Evolutionary conservation across 2,113 vertebrate genomes (phyloP).

Genomic region (Halichoeres trimaculatus): DNA sequence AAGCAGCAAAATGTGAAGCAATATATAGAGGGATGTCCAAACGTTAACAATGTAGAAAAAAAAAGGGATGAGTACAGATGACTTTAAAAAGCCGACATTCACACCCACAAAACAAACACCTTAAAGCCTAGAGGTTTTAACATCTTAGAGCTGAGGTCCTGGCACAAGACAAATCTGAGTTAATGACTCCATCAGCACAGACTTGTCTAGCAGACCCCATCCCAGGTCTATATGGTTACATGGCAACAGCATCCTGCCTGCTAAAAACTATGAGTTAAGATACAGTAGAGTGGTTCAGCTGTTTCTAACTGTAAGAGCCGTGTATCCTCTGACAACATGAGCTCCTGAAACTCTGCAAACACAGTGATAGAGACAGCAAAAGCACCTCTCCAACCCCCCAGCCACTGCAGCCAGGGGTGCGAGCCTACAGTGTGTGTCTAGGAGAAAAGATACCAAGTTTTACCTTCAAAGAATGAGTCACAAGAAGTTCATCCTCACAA

Average conservation of each 20-base stretch:
- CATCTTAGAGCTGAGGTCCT: constrained; percentile 14
- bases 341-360: constrained; percentile 39
- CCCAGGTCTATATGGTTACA: constrained; percentile 39
- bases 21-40: not conserved
- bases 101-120: constrained; percentile 5
- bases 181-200: not conserved
- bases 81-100: constrained; percentile 5
- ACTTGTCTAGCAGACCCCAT: not conserved
- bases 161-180: not conserved
- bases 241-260: not conserved
- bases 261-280: constrained; percentile 4
- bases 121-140: not conserved
- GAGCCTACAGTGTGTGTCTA: constrained; percentile 63
- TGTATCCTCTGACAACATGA: constrained; percentile 15
- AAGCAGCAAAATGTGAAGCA: not conserved
- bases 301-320: not conserved
- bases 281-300: constrained; percentile 29
- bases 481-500: not conserved
- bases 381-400: constrained; percentile 34
- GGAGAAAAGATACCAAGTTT: constrained; percentile 17
- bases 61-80: not conserved
- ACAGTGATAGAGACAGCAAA: constrained; percentile 48
- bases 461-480: not conserved
- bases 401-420: constrained; percentile 8
- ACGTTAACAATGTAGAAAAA: not conserved